Conservation (phyloP, 2,113 vertebrate genomes). For the Tretioscincus oriximinensis region DNA sequence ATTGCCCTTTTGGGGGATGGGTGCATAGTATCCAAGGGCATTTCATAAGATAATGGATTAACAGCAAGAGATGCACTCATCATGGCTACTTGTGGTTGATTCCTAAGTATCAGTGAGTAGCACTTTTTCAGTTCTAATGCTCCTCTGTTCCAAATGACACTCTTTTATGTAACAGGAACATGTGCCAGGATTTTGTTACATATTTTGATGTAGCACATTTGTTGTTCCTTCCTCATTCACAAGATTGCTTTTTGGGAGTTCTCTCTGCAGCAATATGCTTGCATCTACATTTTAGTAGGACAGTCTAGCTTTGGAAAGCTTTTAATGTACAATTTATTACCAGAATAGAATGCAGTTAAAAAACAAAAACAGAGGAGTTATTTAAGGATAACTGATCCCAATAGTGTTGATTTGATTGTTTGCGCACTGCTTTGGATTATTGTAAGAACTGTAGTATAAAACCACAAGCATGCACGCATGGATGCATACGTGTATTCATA, state of each 20-base stretch:
- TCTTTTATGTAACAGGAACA: background rate
- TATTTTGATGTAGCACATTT: background rate
- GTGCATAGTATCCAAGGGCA: no score
- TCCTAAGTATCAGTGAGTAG: no score
- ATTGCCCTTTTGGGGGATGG: no score
- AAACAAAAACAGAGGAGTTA: background rate
- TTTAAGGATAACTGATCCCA: background rate
- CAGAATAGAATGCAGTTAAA: background rate
- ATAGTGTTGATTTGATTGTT: background rate
- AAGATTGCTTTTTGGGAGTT: background rate
- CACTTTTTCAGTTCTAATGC: background rate
- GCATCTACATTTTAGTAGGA: background rate
- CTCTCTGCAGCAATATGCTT: background rate
- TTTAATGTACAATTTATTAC: background rate
- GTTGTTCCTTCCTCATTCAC: background rate
- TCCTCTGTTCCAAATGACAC: background rate
- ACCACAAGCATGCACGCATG: background rate
- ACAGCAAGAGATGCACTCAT: no score
- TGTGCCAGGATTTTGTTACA: background rate
- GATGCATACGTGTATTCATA: background rate
- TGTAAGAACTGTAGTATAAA: background rate
- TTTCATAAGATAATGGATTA: no score
- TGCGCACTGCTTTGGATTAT: background rate
- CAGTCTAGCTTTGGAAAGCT: background rate
- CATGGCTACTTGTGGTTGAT: no score